Conservation (phyloP, 2,113 vertebrate genomes). For the Anhinga anhinga region DNA sequence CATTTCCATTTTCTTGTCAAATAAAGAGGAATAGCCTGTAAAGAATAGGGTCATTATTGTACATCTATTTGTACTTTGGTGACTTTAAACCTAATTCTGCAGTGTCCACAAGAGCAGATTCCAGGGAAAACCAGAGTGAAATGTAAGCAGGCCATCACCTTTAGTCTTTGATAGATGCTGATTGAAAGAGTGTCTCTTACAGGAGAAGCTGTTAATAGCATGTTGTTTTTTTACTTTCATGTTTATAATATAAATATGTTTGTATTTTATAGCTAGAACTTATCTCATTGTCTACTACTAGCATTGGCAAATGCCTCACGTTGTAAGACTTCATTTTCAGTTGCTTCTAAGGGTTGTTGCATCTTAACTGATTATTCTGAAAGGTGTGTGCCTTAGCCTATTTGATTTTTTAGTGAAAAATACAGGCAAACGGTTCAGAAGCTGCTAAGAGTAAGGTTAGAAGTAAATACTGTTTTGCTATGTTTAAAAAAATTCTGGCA, state of each 20-base stretch:
- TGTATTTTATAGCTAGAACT: background rate
- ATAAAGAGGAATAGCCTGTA: background rate
- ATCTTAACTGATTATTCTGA: background rate
- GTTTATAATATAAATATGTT: background rate
- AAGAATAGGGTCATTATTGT: background rate
- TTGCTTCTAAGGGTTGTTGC: background rate
- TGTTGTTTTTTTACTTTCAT: background rate
- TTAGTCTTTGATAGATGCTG: background rate
- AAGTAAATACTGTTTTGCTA: background rate
- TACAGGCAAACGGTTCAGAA: background rate
- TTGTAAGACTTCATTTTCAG: background rate
- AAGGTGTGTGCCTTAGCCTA: background rate
- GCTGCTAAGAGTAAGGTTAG: background rate
- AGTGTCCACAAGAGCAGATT: background rate
- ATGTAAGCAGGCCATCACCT: background rate
- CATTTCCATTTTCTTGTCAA: background rate
- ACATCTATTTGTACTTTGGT: background rate
- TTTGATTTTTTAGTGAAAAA: background rate
- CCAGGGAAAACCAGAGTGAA: background rate
- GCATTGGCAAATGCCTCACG: background rate
- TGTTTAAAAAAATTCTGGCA: background rate
- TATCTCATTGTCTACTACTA: background rate
- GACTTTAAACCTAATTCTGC: background rate
- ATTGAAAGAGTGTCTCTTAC: background rate
- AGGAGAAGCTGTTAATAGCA: background rate